phyloP scores from a whole-genome alignment of 2,797 vertebrate genomes.

The Molossus molossus region DNA sequence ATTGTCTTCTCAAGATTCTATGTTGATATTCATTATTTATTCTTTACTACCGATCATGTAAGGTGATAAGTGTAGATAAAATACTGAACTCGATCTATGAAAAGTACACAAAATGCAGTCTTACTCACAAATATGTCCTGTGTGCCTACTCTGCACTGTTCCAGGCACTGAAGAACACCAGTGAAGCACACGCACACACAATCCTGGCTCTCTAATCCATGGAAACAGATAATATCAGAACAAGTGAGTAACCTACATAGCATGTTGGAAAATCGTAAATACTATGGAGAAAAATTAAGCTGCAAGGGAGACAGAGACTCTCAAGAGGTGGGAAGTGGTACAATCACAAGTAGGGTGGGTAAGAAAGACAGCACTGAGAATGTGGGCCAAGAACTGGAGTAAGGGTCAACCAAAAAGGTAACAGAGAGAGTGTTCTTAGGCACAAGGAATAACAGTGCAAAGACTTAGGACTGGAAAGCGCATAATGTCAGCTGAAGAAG shows the following conservation, averaged over 20 bases:
- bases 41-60: neutral
- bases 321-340: neutral
- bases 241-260: neutral
- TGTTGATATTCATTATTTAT: neutral
- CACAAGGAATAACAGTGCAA: fast-evolving
- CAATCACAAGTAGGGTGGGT: neutral
- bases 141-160: neutral
- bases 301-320: neutral
- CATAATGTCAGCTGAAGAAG: neutral
- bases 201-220: neutral
- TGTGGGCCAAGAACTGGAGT: neutral
- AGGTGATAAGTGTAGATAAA: neutral
- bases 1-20: neutral
- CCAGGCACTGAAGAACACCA: neutral
- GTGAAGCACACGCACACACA: neutral
- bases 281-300: neutral
- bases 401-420: neutral
- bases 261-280: neutral
- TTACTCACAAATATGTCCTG: neutral
- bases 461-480: fast-evolving
- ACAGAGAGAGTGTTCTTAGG: neutral
- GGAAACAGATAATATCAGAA: neutral
- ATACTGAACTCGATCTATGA: neutral
- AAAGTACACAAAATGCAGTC: neutral
- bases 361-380: neutral